Evolutionary conservation across 2,797 vertebrate species (phyloP).

Genomic region (Trichosurus vulpecula): DNA sequence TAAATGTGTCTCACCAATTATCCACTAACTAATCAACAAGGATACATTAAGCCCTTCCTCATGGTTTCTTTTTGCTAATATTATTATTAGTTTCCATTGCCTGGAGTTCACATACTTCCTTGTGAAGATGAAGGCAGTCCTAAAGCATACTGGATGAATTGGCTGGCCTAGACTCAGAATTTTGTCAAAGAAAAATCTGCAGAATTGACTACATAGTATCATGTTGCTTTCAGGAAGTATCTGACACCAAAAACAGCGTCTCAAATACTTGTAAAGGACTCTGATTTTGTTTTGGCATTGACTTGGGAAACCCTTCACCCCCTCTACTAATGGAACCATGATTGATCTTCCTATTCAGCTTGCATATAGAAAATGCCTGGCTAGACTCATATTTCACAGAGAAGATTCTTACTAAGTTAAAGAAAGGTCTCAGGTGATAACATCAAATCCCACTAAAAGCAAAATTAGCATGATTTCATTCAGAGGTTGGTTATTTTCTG

Average conservation of each 20-base stretch:
- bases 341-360: constrained; percentile 62
- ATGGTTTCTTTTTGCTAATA: background rate
- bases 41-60: background rate
- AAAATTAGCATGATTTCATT: constrained; percentile 67
- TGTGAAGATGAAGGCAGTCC: background rate
- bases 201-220: background rate
- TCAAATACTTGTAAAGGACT: constrained; percentile 16
- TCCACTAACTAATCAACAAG: background rate
- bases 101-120: fast-evolving
- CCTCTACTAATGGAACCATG: constrained; percentile 44
- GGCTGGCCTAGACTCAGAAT: background rate
- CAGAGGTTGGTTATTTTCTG: background rate
- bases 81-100: background rate
- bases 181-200: background rate
- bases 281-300: background rate
- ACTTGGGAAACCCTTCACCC: constrained; percentile 42
- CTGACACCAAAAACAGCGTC: constrained; percentile 17
- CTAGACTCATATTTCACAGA: constrained; percentile 51
- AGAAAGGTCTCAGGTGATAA: constrained; percentile 66
- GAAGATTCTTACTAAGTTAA: constrained; percentile 74
- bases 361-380: constrained; percentile 46
- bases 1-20: background rate
- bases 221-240: constrained; percentile 53
- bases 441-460: constrained; percentile 64
- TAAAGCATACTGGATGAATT: fast-evolving